Conservation (phyloP, 2,113 vertebrate genomes). For the Mobula birostris region DNA sequence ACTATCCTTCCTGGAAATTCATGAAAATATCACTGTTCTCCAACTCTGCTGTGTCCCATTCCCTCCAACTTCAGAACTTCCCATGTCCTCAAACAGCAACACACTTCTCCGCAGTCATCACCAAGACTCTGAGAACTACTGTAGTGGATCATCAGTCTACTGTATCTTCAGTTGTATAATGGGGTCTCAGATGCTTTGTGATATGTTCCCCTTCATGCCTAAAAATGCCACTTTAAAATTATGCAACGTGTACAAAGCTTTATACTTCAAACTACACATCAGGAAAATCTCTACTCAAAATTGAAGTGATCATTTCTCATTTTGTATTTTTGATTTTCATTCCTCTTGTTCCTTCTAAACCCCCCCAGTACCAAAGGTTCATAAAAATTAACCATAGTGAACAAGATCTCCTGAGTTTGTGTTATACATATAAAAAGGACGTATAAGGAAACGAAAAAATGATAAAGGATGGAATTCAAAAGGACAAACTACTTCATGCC, state of each 20-base stretch:
- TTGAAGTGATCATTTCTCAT: too few species aligned
- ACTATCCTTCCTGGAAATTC: neutral
- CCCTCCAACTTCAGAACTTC: too few species aligned
- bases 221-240: neutral
- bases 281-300: too few species aligned
- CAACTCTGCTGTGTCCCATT: too few species aligned
- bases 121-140: neutral
- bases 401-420: neutral
- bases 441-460: neutral
- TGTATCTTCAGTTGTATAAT: neutral
- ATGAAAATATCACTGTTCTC: neutral
- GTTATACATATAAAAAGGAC: neutral
- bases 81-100: too few species aligned
- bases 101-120: neutral
- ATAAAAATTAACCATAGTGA: neutral
- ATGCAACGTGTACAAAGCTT: neutral
- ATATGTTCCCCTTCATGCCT: neutral
- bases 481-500: neutral
- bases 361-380: neutral
- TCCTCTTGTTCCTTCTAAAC: too few species aligned
- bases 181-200: too few species aligned
- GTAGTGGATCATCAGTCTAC: neutral
- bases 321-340: too few species aligned
- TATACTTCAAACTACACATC: neutral
- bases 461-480: neutral